Percentiles rank a stretch among this genome's conserved stretches.
These are phyloP conservation scores for Drosophila tanythrix DNA, from an alignment of 2,888 invertebrate species.

Conservation along the genomic window DNA sequence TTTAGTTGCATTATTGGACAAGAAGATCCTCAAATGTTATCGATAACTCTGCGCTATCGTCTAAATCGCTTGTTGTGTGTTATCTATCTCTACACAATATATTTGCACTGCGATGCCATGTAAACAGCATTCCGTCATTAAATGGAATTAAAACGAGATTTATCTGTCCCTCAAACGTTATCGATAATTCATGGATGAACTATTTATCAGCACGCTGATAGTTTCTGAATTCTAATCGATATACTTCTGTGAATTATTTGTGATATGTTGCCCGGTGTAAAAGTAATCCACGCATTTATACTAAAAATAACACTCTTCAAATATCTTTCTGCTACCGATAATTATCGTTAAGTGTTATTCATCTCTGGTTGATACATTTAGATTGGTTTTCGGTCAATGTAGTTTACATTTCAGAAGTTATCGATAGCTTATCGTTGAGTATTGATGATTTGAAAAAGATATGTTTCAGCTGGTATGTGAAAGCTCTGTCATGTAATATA, in stretches of 20 bases:
- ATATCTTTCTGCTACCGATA: not conserved
- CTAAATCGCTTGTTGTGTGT: not conserved
- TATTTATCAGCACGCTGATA: not conserved
- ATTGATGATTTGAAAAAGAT: constrained; percentile 5
- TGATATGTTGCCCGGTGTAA: not conserved
- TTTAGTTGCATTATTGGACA: not conserved
- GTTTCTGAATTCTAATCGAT: not conserved
- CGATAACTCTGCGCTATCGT: not conserved
- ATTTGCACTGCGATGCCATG: not conserved
- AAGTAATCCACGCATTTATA: not conserved
- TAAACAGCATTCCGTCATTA: not conserved
- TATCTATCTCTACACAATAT: not conserved
- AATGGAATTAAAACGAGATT: not conserved
- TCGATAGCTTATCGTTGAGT: constrained; percentile 13
- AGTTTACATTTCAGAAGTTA: not conserved
- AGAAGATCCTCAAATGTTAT: not conserved
- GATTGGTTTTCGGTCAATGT: not conserved
- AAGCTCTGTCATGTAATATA: constrained; percentile 6
- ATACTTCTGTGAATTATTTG: not conserved
- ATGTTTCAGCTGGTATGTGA: constrained; percentile 13
- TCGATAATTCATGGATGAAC: not conserved
- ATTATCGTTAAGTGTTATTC: not conserved
- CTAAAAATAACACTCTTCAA: not conserved
- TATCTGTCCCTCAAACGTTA: not conserved
- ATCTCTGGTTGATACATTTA: not conserved